Base-by-base conservation (phyloP, 2,113 vertebrate species). In the Ophthalmotilapia sp. region DNA sequence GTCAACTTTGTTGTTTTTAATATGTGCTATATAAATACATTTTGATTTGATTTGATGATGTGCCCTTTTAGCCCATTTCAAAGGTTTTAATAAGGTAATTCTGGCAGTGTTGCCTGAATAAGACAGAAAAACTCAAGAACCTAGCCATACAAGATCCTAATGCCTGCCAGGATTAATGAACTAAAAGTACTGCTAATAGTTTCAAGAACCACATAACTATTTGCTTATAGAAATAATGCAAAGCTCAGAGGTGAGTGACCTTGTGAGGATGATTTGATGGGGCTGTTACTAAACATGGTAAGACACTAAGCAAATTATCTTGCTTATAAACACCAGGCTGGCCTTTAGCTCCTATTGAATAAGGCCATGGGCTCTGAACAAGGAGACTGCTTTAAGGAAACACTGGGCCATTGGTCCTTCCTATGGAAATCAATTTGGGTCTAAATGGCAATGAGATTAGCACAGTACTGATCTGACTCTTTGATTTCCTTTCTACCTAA, bases 391-490 rank as follows among this genome's bases (percentile, higher is more conserved):
- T 26, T 54, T 45, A 62, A 51, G 38, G 49, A 88, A 53, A 47
- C 82, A 81, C 84, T 12, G 55, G 84, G 85, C 70, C 70, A 42
- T 49, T 60, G 85, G 86, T 88, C 73, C 90, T 94, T 94, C 87
- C 90, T 89, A 82, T 92, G 91, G 91, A 95, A 94, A 95, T 95
- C 91, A 91, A 84, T 90, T 88, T 82, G 38, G 58, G 81, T 92
- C 81, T 86, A 95, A 95, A 95, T 94, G 93, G 89, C 93, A 96
- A 93, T 82, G 62, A 87, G 93, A 95, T 93, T 93, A 92, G 58
- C 9, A 10, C 40, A 80, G 49, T 36, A 68, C 85, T 53, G 89
- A 94, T 93, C 60, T 23, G 42, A 83, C 80, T 14, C 45, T 84
- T 62, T 49, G 83, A 89, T 88, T 90, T 89, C 79, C 58, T 86